These are phyloP conservation scores for Camelus dromedarius DNA, from an alignment of 2,113 vertebrate genomes.

Conservation along the genomic window DNA sequence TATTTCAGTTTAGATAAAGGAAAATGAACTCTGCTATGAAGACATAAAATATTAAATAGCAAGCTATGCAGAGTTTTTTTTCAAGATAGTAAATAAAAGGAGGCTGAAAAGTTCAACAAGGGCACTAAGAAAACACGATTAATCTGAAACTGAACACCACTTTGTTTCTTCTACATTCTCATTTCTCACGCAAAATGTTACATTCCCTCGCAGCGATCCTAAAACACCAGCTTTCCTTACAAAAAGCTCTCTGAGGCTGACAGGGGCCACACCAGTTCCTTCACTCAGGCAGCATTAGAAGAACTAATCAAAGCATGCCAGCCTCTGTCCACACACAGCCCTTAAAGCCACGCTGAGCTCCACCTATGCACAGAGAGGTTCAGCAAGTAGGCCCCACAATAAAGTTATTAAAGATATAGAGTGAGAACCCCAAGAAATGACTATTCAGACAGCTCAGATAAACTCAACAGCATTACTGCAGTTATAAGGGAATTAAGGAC, in stretches of 20 bases:
- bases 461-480: constrained; percentile 36
- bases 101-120: constrained; percentile 34
- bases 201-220: not conserved
- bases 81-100: constrained; percentile 39
- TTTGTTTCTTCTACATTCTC: constrained; percentile 11
- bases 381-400: not conserved
- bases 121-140: constrained; percentile 26
- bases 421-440: not conserved
- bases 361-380: not conserved
- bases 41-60: not conserved
- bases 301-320: constrained; percentile 40
- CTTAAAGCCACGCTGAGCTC: not conserved
- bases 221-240: constrained; percentile 54
- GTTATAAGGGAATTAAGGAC: constrained; percentile 61
- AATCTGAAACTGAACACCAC: constrained; percentile 30
- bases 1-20: constrained; percentile 31
- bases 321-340: not conserved
- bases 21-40: constrained; percentile 46
- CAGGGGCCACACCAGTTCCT: constrained; percentile 25
- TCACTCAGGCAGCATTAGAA: not conserved
- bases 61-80: constrained; percentile 26
- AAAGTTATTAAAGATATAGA: constrained; percentile 41
- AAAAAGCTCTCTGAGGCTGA: constrained; percentile 38
- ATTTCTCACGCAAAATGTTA: not conserved
- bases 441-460: constrained; percentile 53